These are phyloP conservation scores for Halichoeres trimaculatus DNA, from an alignment of 2,113 vertebrate genomes.

Conservation along the genomic window DNA sequence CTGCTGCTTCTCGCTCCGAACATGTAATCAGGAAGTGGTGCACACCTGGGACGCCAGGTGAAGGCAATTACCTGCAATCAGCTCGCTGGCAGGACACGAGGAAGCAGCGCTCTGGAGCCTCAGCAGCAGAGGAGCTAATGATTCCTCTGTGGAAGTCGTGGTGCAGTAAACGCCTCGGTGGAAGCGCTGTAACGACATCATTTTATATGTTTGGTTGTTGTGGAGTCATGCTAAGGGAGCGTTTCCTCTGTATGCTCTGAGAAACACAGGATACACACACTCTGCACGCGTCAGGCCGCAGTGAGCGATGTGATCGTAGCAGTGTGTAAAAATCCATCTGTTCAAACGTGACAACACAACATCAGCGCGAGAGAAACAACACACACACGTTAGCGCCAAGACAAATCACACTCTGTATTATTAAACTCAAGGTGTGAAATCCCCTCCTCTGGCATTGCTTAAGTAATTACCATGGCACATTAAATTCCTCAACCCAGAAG, in stretches of 20 bases:
- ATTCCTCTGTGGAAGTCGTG: slow-evolving; percentile 6
- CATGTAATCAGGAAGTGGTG: slow-evolving; percentile 52
- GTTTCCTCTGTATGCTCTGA: neutral
- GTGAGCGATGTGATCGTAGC: too few relatives aligned
- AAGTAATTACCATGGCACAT: slow-evolving; percentile 81
- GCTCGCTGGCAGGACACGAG: slow-evolving; percentile 28
- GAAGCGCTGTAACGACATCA: neutral
- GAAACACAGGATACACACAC: too few relatives aligned
- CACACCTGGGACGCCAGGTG: slow-evolving; percentile 63
- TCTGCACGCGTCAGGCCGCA: too few relatives aligned
- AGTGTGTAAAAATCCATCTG: slow-evolving; percentile 42
- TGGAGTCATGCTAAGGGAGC: neutral
- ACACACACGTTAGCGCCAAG: slow-evolving; percentile 57
- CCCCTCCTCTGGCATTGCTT: slow-evolving; percentile 68
- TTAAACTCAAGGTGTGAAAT: slow-evolving; percentile 80
- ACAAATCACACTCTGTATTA: slow-evolving; percentile 74
- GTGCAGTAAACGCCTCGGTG: neutral
- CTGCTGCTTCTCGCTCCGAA: slow-evolving; percentile 52
- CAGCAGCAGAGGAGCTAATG: neutral
- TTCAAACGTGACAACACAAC: slow-evolving; percentile 29
- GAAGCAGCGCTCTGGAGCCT: neutral
- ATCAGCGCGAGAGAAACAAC: slow-evolving; percentile 47
- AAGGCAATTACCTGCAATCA: slow-evolving; percentile 68
- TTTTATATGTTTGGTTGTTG: neutral
- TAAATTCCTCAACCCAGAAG: slow-evolving; percentile 74